Conservation (phyloP, 2,797 vertebrate genomes). For the Chloroceryle amazona region DNA sequence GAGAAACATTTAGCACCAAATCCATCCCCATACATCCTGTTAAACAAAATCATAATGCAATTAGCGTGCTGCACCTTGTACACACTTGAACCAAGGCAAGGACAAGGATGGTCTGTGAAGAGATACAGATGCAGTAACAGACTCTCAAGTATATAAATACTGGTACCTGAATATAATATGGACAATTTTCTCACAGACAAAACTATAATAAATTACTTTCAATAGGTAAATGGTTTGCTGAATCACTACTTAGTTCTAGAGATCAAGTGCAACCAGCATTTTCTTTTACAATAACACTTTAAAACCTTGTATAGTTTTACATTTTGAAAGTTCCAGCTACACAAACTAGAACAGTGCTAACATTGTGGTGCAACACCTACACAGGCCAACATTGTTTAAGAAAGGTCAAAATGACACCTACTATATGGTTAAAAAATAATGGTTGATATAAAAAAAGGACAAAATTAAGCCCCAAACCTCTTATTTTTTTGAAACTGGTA, state of each 20-base stretch:
- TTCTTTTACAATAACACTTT: not conserved
- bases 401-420: not conserved
- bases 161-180: not conserved
- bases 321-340: not conserved
- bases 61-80: not conserved
- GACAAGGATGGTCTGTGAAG: not conserved
- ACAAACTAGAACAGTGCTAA: not conserved
- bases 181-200: not conserved
- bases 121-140: not conserved
- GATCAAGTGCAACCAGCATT: not conserved
- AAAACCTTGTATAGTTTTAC: not conserved
- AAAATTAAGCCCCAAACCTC: not conserved
- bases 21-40: not conserved
- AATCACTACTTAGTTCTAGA: not conserved
- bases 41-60: not conserved
- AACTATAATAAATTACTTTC: not conserved
- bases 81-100: not conserved
- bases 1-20: not conserved
- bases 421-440: not conserved
- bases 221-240: not conserved
- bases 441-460: not conserved
- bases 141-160: not conserved
- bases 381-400: not conserved
- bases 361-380: not conserved
- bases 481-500: not conserved